Base-by-base conservation (phyloP, 2,888 invertebrate genomes). In the Baccha elongata region DNA sequence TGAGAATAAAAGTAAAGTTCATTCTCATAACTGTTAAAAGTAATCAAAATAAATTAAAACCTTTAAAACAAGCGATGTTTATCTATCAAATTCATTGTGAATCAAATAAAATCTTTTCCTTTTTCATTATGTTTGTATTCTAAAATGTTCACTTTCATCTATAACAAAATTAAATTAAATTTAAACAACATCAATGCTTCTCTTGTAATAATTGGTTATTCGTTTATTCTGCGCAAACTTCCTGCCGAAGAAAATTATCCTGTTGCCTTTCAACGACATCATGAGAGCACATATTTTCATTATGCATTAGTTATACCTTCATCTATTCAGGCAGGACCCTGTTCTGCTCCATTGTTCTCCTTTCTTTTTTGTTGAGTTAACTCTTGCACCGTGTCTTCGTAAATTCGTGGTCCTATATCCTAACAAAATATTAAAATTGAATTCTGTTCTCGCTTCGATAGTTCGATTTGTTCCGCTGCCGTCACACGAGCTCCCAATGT, bases 371-470 rank as follows among this genome's bases (percentile, higher is more conserved):
- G 11, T 44, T n/a, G n/a, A 42, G 11, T 17, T n/a, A 60, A 44
- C 60, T 60, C 60, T 60, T 35, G n/a, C 53, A 46, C 5, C 46
- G 13, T 11, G 42, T 60, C 17, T 17, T 46, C 53, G 29, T n/a
- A n/a, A n/a, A n/a, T n/a, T 32, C 35, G n/a, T 62, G 48, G 40
- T 68, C 44, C 48, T 26, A 37, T 50, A 40, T 67, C 29, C 11
- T 21, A 60, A 67, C 74, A 79, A 84, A 84, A 84, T 84, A 84
- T 84, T 84, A 84, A 79, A 84, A 84, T 84, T 84, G 79, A 84
- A 79, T 79, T 74, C 69, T 60, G 58, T 79, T 52, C 48, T 69
- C 79, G 79, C 84, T 74, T 79, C 73, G 79, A 79, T 84, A 68
- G 60, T 84, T 84, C 84, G 84, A 84, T 79, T 84, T 74, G 84